phyloP scores from a whole-genome alignment of 2,797 vertebrate genomes.

The Stomatorhinus walkeri region DNA sequence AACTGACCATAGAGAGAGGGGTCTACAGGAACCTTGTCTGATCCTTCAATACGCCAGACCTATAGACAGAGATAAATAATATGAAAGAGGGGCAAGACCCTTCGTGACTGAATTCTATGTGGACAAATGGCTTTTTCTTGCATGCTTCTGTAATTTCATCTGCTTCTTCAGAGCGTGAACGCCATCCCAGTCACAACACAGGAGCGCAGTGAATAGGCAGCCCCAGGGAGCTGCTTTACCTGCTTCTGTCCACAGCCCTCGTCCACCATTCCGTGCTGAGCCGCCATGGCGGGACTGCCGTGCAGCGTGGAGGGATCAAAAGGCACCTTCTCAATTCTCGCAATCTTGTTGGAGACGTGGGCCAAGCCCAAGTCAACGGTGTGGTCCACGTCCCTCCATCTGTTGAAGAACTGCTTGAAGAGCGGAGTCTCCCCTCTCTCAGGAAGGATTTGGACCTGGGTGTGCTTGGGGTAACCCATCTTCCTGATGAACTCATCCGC shows the following conservation, averaged over 20 bases:
- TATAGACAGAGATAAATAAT: constrained; percentile 24
- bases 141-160: constrained; percentile 9
- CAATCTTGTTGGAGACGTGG: constrained; percentile 46
- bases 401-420: constrained; percentile 59
- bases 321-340: constrained; percentile 52
- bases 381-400: constrained; percentile 48
- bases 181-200: background rate
- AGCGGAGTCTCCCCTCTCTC: constrained; percentile 53
- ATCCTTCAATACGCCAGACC: constrained; percentile 57
- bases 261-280: constrained; percentile 57
- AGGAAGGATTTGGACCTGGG: constrained; percentile 53
- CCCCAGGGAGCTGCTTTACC: constrained; percentile 36
- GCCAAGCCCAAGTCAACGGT: constrained; percentile 44
- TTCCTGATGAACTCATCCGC: constrained; percentile 47
- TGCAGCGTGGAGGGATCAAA: constrained; percentile 52
- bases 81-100: background rate
- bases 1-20: constrained; percentile 46
- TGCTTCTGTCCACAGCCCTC: constrained; percentile 50
- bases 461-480: constrained; percentile 46
- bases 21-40: constrained; percentile 45
- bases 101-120: background rate
- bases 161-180: background rate
- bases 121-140: background rate
- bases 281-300: constrained; percentile 51
- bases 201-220: background rate